phyloP scores from a whole-genome alignment of 2,797 vertebrate genomes.

The Lutjanus campechanus region DNA sequence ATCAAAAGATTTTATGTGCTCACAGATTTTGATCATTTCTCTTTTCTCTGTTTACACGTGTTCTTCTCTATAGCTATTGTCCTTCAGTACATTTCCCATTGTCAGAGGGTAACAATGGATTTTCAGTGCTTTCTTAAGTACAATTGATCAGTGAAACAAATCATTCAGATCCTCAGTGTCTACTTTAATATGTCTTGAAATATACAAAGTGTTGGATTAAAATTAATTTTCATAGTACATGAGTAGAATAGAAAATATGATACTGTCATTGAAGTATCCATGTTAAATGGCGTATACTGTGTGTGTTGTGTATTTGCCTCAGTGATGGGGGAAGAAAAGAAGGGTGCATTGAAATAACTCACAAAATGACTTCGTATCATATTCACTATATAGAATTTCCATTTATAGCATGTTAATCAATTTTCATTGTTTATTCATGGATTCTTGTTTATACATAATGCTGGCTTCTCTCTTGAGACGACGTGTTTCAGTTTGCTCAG shows the following conservation, averaged over 20 bases:
- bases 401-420: constrained; percentile 44
- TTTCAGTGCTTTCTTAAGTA: background rate
- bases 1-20: background rate
- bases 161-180: background rate
- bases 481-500: background rate
- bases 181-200: background rate
- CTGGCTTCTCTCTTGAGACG: constrained; percentile 26
- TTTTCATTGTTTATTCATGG: constrained; percentile 64
- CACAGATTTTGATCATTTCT: background rate
- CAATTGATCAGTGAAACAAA: background rate
- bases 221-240: background rate
- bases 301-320: background rate
- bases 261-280: background rate
- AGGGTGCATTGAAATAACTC: background rate
- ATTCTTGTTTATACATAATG: constrained; percentile 34
- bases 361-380: constrained; percentile 1
- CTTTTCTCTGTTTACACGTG: background rate
- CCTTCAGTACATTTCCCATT: background rate
- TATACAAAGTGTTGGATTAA: background rate
- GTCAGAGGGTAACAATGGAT: no score
- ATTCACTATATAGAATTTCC: constrained; percentile 21
- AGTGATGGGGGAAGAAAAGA: constrained; percentile 6
- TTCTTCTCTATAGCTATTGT: background rate
- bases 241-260: background rate
- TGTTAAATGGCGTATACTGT: background rate